Percentiles rank a stretch among this genome's conserved stretches.
phyloP scores from a whole-genome alignment of 2,888 invertebrate genomes.

The Napeogenes inachia region DNA sequence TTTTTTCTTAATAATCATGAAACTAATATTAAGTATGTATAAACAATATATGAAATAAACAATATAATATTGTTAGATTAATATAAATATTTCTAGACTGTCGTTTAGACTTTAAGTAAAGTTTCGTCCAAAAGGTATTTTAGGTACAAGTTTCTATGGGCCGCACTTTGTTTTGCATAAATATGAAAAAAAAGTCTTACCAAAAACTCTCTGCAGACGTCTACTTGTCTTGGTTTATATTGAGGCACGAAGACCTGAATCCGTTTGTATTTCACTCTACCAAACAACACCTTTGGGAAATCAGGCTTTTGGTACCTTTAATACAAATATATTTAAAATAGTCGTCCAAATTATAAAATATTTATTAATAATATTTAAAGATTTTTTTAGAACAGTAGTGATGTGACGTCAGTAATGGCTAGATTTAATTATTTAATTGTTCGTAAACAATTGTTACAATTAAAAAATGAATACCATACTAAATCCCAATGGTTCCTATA shows the following conservation, averaged over 20 bases:
- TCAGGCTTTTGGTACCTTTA: slow-evolving; percentile 58
- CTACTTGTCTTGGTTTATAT: slow-evolving; percentile 32
- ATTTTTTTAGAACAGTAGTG: too few relatives aligned
- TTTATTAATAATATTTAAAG: background rate
- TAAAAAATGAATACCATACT: slow-evolving; percentile 47
- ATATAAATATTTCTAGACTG: background rate
- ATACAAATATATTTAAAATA: background rate
- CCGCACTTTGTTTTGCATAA: too few relatives aligned
- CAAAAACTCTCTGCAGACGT: slow-evolving; percentile 45
- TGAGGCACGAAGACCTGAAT: slow-evolving; percentile 35
- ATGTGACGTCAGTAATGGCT: too few relatives aligned
- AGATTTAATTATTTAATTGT: too few relatives aligned
- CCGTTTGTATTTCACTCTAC: slow-evolving; percentile 28
- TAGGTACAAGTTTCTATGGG: too few relatives aligned
- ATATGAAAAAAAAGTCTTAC: slow-evolving; percentile 33
- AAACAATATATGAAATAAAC: too few relatives aligned
- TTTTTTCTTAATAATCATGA: too few relatives aligned
- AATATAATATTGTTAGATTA: too few relatives aligned
- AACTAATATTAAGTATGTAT: too few relatives aligned
- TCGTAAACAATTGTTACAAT: too few relatives aligned
- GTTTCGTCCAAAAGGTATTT: too few relatives aligned
- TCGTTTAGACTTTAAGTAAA: too few relatives aligned
- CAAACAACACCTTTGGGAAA: slow-evolving; percentile 49
- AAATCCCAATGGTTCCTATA: slow-evolving; percentile 74
- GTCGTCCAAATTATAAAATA: background rate